Evolutionary conservation across 2,797 vertebrate species (phyloP).

Genomic region (Gymnoscopelus microlampas): DNA sequence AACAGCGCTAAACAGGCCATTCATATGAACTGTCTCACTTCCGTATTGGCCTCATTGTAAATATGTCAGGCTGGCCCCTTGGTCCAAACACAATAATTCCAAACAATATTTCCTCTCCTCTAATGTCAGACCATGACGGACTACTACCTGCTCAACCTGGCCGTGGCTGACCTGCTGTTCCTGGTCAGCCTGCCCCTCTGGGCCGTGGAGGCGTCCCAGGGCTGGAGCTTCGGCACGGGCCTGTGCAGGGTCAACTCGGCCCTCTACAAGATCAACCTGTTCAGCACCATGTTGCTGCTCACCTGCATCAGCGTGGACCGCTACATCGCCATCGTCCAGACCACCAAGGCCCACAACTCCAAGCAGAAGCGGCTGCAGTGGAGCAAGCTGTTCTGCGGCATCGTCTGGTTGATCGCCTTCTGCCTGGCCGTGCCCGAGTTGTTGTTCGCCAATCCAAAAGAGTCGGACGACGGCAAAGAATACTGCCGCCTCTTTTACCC

Average conservation of each 20-base stretch:
- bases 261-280: conserved; percentile 91
- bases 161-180: conserved; percentile 88
- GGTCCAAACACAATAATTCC: too few species aligned
- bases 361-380: conserved; percentile 71
- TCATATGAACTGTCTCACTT: too few species aligned
- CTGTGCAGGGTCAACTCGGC: conserved; percentile 84
- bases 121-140: conserved; percentile 81
- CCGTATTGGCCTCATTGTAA: too few species aligned
- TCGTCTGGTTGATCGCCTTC: conserved; percentile 81
- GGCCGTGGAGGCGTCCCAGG: conserved; percentile 77
- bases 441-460: conserved; percentile 63
- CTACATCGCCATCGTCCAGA: conserved; percentile 85
- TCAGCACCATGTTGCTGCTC: conserved; percentile 87
- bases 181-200: conserved; percentile 89
- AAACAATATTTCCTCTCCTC: too few species aligned
- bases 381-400: conserved; percentile 79
- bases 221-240: conserved; percentile 83
- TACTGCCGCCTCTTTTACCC: conserved; percentile 83
- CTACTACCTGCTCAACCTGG: conserved; percentile 86
- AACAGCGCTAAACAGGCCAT: too few species aligned
- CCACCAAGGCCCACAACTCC: conserved; percentile 76
- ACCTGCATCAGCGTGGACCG: conserved; percentile 90
- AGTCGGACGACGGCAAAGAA: conserved; percentile 18
- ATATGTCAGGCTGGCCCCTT: too few species aligned
- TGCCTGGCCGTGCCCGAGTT: conserved; percentile 85